Percentiles rank a stretch among this genome's conserved stretches.
These are phyloP conservation scores for Mastigias papua DNA, from an alignment of 30 jellyfish, hydroid and myxozoan species.

Conservation along the genomic window DNA sequence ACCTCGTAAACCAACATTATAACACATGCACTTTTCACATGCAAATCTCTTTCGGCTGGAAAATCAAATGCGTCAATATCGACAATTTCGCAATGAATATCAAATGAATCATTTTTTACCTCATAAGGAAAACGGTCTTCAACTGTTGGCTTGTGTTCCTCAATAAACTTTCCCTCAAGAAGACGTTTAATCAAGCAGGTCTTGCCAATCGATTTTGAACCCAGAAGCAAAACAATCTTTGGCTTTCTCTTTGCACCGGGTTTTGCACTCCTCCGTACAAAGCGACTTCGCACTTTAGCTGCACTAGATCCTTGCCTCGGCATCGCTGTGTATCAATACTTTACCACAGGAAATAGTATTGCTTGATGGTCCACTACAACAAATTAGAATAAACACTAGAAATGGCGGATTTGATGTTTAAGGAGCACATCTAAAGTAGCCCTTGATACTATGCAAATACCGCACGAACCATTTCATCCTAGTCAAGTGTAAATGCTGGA, in stretches of 20 bases:
- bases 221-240: constrained; percentile 35
- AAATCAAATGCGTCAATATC: constrained; percentile 69
- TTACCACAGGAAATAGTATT: neutral
- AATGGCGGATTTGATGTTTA: too few species aligned
- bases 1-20: constrained; percentile 55
- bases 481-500: too few species aligned
- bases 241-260: constrained; percentile 74
- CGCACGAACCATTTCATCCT: too few species aligned
- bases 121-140: constrained; percentile 56
- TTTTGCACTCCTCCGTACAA: constrained; percentile 60
- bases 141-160: constrained; percentile 40
- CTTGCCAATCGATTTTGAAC: constrained; percentile 58
- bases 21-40: constrained; percentile 48
- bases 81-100: constrained; percentile 45
- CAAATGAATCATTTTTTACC: neutral
- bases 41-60: constrained; percentile 65
- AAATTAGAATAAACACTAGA: too few species aligned
- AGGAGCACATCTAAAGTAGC: too few species aligned
- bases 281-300: constrained; percentile 49
- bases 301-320: constrained; percentile 37
- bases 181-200: constrained; percentile 51
- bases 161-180: constrained; percentile 34
- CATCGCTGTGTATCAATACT: constrained; percentile 4
- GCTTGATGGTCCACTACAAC: too few species aligned
- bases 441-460: too few species aligned